These are phyloP conservation scores for Ammospiza nelsoni DNA, from an alignment of 2,113 vertebrate species.

Conservation along the genomic window DNA sequence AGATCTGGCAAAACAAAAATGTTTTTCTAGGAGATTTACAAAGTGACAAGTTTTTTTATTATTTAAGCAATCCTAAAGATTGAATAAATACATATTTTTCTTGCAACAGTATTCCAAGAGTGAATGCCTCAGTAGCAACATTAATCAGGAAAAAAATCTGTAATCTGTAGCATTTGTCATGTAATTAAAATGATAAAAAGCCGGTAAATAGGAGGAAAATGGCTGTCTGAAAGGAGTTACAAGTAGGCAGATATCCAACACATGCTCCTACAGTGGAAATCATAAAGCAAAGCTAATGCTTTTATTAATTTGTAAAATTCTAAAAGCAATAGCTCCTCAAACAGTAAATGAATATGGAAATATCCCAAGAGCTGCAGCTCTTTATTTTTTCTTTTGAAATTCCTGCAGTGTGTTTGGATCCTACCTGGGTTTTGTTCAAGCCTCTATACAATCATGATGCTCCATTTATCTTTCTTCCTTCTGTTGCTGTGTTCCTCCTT, in stretches of 20 bases:
- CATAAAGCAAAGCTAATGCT: background rate
- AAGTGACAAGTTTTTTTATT: constrained; percentile 49
- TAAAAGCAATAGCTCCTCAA: background rate
- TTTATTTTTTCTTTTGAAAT: background rate
- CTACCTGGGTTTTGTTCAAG: background rate
- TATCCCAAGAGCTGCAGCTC: background rate
- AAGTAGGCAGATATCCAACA: constrained; percentile 41
- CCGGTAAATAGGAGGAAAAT: constrained; percentile 16
- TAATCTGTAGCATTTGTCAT: constrained; percentile 52
- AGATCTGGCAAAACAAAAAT: constrained; percentile 67
- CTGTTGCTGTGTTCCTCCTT: background rate
- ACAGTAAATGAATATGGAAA: background rate
- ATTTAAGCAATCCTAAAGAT: constrained; percentile 54
- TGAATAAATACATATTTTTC: constrained; percentile 54
- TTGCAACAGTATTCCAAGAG: constrained; percentile 50
- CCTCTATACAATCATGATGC: background rate
- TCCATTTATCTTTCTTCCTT: background rate
- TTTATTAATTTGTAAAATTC: background rate
- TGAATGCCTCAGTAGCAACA: constrained; percentile 23
- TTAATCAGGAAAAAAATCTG: constrained; percentile 57
- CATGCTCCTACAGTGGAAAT: background rate
- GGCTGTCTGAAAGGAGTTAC: constrained; percentile 22
- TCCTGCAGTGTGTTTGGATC: background rate
- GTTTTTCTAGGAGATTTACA: constrained; percentile 48
- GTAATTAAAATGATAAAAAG: constrained; percentile 57